phyloP scores from a whole-genome alignment of 37 sponge, comb jelly and placozoan genomes.

The Ianthella basta region DNA sequence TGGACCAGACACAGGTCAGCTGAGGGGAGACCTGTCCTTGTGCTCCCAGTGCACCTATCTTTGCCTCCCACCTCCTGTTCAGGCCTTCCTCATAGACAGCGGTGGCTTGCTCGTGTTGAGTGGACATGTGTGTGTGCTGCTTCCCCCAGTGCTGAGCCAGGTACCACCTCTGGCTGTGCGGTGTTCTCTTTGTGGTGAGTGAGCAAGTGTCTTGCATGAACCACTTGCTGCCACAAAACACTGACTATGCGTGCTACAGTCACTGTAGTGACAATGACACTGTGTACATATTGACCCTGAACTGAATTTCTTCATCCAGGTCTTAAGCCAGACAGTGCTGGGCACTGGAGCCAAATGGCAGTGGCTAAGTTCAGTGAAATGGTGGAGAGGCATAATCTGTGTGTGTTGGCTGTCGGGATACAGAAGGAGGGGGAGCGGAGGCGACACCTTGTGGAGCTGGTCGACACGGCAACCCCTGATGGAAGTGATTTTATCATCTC shows the following conservation, averaged over 20 bases:
- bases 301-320: background rate
- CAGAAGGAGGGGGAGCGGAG: background rate
- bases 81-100: background rate
- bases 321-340: background rate
- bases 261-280: too few species aligned
- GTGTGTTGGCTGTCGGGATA: background rate
- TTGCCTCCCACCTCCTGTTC: too few species aligned
- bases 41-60: too few species aligned
- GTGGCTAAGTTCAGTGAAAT: background rate
- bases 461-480: background rate
- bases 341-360: background rate
- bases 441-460: constrained; percentile 2
- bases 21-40: too few species aligned
- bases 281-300: too few species aligned
- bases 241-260: too few species aligned
- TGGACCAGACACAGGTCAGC: too few species aligned
- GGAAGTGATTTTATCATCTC: background rate
- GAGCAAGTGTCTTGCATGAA: too few species aligned
- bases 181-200: constrained; percentile 16
- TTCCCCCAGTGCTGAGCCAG: background rate
- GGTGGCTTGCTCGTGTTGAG: background rate
- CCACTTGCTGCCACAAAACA: too few species aligned
- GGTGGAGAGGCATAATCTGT: background rate
- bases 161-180: background rate
- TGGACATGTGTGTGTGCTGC: background rate